These are phyloP conservation scores for Cylloceria caligata DNA, from an alignment of 2,888 invertebrate genomes.

Conservation along the genomic window DNA sequence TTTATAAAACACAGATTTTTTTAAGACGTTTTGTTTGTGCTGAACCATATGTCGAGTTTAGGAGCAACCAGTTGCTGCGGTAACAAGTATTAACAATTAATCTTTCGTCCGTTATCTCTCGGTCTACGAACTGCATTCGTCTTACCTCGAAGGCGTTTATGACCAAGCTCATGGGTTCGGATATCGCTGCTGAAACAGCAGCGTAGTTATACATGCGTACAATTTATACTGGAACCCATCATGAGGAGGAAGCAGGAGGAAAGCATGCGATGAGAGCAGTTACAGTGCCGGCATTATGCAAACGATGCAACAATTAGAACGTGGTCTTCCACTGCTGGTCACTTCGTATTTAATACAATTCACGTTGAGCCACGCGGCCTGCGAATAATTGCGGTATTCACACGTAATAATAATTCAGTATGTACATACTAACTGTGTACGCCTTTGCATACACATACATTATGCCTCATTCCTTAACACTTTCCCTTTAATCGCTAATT, in stretches of 20 bases:
- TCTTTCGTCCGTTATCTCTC: slow-evolving; percentile 71
- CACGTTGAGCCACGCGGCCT: slow-evolving; percentile 59
- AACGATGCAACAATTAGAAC: slow-evolving; percentile 82
- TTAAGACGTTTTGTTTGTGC: slow-evolving; percentile 7
- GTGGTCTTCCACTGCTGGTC: slow-evolving; percentile 75
- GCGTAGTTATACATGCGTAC: slow-evolving; percentile 56
- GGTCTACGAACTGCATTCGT: slow-evolving; percentile 12
- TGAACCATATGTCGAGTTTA: slow-evolving; percentile 57
- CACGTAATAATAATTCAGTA: slow-evolving; percentile 67
- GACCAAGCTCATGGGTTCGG: slow-evolving; percentile 39
- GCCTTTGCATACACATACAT: background rate
- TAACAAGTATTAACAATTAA: slow-evolving; percentile 80
- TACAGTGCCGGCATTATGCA: slow-evolving; percentile 81
- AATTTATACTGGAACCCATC: slow-evolving; percentile 62
- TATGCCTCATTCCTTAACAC: background rate
- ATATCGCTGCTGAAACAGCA: slow-evolving; percentile 44
- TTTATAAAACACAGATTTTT: background rate
- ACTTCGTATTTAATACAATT: slow-evolving; percentile 77
- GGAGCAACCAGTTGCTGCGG: slow-evolving; percentile 79
- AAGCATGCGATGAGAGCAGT: slow-evolving; percentile 71
- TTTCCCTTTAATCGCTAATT: background rate
- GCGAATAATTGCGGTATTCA: slow-evolving; percentile 76
- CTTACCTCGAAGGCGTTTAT: slow-evolving; percentile 49
- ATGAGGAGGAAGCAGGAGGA: slow-evolving; percentile 62
- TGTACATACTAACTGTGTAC: slow-evolving; percentile 9